Evolutionary conservation across 2,888 invertebrate species (phyloP).

Genomic region (Trichopoda pennipes): DNA sequence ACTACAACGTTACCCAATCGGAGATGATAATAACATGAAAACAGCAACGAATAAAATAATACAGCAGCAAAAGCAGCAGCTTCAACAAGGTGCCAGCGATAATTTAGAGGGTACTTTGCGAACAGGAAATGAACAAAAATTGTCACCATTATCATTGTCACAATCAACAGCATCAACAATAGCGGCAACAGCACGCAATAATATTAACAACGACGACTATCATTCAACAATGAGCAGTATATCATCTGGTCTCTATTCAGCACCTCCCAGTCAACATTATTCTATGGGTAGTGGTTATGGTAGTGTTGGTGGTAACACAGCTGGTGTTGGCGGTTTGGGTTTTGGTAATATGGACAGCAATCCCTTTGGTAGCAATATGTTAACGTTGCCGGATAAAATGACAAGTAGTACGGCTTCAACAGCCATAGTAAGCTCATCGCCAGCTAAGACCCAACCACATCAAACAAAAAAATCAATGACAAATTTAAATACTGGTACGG

Average conservation of each 20-base stretch:
- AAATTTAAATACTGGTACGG: conserved; percentile 50
- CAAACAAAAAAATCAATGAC: conserved; percentile 59
- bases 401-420: conserved; percentile 78
- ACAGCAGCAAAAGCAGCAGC: conserved; percentile 24
- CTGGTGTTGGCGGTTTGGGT: conserved; percentile 70
- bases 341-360: conserved; percentile 60
- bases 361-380: conserved; percentile 66
- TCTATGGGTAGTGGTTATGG: conserved; percentile 68
- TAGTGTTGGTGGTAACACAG: conserved; percentile 68
- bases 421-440: conserved; percentile 74
- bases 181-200: conserved; percentile 57
- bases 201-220: conserved; percentile 73
- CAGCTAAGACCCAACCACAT: conserved; percentile 72
- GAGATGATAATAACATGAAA: conserved; percentile 61
- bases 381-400: conserved; percentile 74
- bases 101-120: conserved; percentile 51
- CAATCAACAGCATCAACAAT: conserved; percentile 51
- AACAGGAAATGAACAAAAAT: conserved; percentile 64
- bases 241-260: conserved; percentile 79
- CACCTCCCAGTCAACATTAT: conserved; percentile 80
- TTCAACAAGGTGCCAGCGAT: conserved; percentile 44
- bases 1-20: conserved; percentile 47
- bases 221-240: conserved; percentile 72
- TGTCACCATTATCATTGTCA: conserved; percentile 59
- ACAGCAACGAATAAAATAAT: conserved; percentile 57